A percentile compares a stretch with the other conserved stretches of the same genome.
Evolutionary conservation across 1,140 invertebrate genomes (phyloP).

Genomic region (Zaprionus gabonicus): DNA sequence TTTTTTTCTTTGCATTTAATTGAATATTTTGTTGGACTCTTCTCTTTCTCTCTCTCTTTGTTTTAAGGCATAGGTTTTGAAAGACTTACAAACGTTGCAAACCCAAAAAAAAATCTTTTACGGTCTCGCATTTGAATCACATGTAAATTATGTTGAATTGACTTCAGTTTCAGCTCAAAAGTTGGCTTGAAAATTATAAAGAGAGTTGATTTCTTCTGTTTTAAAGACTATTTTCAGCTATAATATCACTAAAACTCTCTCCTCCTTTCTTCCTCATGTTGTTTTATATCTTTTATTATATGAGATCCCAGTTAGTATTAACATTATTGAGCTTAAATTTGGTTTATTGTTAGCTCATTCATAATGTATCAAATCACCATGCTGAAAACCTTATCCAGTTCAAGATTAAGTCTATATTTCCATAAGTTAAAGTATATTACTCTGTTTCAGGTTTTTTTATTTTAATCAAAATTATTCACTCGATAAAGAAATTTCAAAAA

Average conservation of each 20-base stretch:
- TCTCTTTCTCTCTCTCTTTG: not conserved
- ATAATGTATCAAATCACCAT: not conserved
- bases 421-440: too few species aligned
- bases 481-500: too few species aligned
- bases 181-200: not conserved
- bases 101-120: not conserved
- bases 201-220: not conserved
- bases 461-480: too few species aligned
- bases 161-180: not conserved
- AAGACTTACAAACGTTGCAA: not conserved
- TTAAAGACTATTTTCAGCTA: not conserved
- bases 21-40: slow-evolving; percentile 20
- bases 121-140: not conserved
- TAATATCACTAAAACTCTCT: not conserved
- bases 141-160: not conserved
- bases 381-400: not conserved
- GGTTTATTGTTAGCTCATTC: not conserved
- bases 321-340: not conserved
- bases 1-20: slow-evolving; percentile 20
- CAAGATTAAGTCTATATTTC: too few species aligned
- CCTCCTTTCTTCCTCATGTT: too few species aligned
- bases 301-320: not conserved
- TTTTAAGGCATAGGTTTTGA: not conserved
- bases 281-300: not conserved
- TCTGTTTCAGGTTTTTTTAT: too few species aligned